phyloP scores from a whole-genome alignment of 2,797 vertebrate species.

The Erpetoichthys calabaricus region DNA sequence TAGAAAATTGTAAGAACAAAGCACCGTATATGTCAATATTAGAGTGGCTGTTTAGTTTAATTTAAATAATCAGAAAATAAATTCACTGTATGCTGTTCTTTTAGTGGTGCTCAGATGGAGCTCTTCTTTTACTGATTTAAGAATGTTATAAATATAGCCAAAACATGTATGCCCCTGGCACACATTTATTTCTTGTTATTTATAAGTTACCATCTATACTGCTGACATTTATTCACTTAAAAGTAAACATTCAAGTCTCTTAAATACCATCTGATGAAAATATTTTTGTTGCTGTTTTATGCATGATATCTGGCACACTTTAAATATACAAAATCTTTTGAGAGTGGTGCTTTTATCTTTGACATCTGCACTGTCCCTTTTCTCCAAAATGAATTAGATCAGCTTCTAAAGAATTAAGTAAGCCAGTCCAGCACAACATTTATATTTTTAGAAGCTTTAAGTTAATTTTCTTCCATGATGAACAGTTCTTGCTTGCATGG shows the following conservation, averaged over 20 bases:
- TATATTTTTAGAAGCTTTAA: no score
- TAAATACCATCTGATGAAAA: background rate
- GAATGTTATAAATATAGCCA: constrained; percentile 29
- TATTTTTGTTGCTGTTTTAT: background rate
- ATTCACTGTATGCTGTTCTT: no score
- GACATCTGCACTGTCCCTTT: background rate
- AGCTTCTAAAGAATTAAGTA: background rate
- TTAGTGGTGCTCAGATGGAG: no score
- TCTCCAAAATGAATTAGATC: background rate
- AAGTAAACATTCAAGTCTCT: constrained; percentile 1
- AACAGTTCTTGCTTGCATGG: no score
- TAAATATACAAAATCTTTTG: constrained; percentile 3
- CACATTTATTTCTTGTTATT: constrained; percentile 32
- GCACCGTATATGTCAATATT: no score
- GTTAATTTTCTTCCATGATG: no score
- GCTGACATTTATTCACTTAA: constrained; percentile 4
- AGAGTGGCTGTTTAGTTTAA: no score
- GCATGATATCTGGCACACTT: background rate
- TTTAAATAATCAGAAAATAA: no score
- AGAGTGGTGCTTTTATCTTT: background rate
- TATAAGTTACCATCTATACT: constrained; percentile 14
- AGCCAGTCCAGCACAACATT: background rate
- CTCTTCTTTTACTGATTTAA: constrained; percentile 20
- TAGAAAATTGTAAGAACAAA: no score
- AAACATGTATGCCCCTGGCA: constrained; percentile 30